Base-by-base conservation (phyloP, 2,797 vertebrate species). In the Enteromius paludinosus region DNA sequence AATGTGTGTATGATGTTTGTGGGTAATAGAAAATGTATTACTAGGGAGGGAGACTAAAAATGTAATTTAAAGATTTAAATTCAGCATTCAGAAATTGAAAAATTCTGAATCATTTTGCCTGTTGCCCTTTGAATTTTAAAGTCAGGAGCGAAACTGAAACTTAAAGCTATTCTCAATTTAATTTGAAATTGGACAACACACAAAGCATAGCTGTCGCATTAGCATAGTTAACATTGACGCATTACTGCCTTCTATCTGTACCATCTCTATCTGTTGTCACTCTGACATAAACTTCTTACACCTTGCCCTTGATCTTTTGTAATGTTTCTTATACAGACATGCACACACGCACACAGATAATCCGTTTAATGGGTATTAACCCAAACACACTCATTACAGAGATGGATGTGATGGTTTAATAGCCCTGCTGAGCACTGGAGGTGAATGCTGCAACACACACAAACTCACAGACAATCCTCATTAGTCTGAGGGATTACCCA, bases 401-500 rank as follows among this genome's bases (percentile, higher is more conserved):
- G 82, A 87, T 86, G 76, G 76, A 87, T 87, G 76, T 61, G 43
- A 33, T 73, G 75, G 64, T 41, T 78, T 86, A 87, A 84, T 86
- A 74, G 79, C 33, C 79, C 43, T 82, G 85, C 82, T 80, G 76
- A 84, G 81, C 56, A 52, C 62, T 65, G 41, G 30, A 86, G 72
- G 79, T 80, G 75, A 82, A 75, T 73, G 38, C 59, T 52, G 47
- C 69, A 28, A 86, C 70, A 81, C 78, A 83, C 59, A 68, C 77
- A 81, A 54, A 72, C 70, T 56, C 69, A 47, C 47, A 49, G 30
- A 77, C 35, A 74, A n/a, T 65, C 61, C 33, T 86, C 61, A 80
- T 65, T 87, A 81, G 66, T 81, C 71, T 71, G 80, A 66, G 61
- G 87, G 87, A 87, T 87, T 86, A 87, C 81, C 83, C 49, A 80